Evolutionary conservation across 2,797 vertebrate species (phyloP).

Genomic region (Cirrhinus molitorella): DNA sequence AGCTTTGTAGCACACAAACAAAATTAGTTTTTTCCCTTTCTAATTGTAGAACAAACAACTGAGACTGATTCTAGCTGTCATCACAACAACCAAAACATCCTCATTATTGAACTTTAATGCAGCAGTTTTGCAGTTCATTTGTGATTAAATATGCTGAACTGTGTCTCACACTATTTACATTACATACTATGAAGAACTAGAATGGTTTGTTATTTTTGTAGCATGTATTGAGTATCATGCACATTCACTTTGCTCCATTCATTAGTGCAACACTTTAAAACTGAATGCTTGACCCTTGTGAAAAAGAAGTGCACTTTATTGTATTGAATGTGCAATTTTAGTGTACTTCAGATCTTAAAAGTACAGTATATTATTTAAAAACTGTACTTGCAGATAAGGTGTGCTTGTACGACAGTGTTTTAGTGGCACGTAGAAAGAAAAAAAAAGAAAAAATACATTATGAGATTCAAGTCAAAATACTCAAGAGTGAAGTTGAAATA

Average conservation of each 20-base stretch:
- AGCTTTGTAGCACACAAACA: constrained; percentile 25
- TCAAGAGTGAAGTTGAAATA: too few species aligned
- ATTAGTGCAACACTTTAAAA: constrained; percentile 14
- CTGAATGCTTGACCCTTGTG: neutral
- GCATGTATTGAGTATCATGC: constrained; percentile 7
- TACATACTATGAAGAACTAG: neutral
- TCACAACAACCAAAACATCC: neutral
- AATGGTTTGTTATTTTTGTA: neutral
- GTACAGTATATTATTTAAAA: neutral
- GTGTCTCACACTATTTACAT: neutral
- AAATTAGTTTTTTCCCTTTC: neutral
- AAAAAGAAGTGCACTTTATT: neutral
- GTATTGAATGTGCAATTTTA: neutral
- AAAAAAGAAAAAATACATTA: too few species aligned
- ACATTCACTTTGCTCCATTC: neutral
- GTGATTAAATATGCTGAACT: neutral
- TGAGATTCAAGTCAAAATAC: too few species aligned
- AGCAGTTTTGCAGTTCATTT: neutral
- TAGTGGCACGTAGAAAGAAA: too few species aligned
- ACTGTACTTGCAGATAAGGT: neutral
- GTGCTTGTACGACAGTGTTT: too few species aligned
- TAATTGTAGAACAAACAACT: neutral
- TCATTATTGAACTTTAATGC: neutral
- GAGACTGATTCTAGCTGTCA: neutral
- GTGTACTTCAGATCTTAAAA: neutral